Percentiles rank a stretch among this genome's conserved stretches.
phyloP scores from a whole-genome alignment of 35 echinoderm and acorn worm species.

The Amphiura filiformis region DNA sequence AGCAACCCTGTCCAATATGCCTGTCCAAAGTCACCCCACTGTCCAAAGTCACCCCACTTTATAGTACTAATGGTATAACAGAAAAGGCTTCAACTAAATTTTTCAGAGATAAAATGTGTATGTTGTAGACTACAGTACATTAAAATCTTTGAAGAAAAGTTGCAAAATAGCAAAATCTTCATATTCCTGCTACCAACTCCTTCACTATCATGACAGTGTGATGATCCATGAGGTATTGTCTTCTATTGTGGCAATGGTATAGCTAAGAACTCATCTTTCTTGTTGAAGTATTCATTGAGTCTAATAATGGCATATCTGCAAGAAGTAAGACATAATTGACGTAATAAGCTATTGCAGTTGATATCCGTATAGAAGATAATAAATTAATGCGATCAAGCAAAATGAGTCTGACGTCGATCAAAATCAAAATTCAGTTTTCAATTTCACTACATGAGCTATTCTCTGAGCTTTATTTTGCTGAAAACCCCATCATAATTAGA shows the following conservation, averaged over 20 bases:
- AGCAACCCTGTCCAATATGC: too few species aligned
- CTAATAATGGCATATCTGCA: conserved; percentile 71
- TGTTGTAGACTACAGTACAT: too few species aligned
- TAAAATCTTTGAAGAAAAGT: too few species aligned
- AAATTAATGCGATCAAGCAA: background rate
- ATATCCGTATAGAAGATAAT: background rate
- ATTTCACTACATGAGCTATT: background rate
- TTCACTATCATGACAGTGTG: too few species aligned
- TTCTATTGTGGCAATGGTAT: conserved; percentile 47
- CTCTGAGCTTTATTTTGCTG: background rate
- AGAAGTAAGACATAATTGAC: background rate
- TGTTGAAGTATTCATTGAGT: conserved; percentile 67
- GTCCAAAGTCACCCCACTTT: too few species aligned
- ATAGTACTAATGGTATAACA: too few species aligned
- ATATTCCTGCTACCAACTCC: too few species aligned
- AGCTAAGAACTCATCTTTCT: conserved; percentile 65
- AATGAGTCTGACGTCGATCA: background rate
- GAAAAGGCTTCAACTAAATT: too few species aligned
- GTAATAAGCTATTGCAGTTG: background rate
- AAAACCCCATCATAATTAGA: background rate
- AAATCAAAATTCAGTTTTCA: background rate
- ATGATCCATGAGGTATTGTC: too few species aligned
- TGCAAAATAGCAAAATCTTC: too few species aligned
- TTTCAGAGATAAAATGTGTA: too few species aligned
- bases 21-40: too few species aligned